Percentiles rank a stretch among this genome's conserved stretches.
phyloP scores from a whole-genome alignment of 2,888 invertebrate species.

The Caenorhabditis becei region DNA sequence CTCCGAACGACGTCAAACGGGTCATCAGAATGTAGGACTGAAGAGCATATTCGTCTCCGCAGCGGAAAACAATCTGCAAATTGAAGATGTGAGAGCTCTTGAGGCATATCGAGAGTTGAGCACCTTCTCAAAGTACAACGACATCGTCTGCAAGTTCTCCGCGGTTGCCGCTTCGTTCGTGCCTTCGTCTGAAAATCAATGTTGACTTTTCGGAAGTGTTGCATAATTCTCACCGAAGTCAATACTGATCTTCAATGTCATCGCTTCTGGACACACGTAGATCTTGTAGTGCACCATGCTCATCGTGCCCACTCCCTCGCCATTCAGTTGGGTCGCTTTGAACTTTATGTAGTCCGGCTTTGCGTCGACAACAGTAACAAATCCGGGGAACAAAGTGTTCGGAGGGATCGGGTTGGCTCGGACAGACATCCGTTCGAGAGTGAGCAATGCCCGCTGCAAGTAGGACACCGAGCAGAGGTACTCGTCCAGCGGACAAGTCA shows the following conservation, averaged over 20 bases:
- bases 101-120: slow-evolving; percentile 16
- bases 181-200: slow-evolving; percentile 59
- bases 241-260: slow-evolving; percentile 47
- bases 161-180: slow-evolving; percentile 40
- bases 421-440: slow-evolving; percentile 46
- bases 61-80: slow-evolving; percentile 43
- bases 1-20: slow-evolving; percentile 59
- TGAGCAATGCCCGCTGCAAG: slow-evolving; percentile 39
- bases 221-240: slow-evolving; percentile 31
- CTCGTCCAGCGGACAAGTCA: slow-evolving; percentile 68
- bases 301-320: slow-evolving; percentile 31
- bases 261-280: slow-evolving; percentile 44
- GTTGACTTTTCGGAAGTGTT: not conserved
- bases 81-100: not conserved
- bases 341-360: slow-evolving; percentile 38
- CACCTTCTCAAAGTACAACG: slow-evolving; percentile 53
- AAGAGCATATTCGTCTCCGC: slow-evolving; percentile 52
- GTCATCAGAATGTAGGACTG: slow-evolving; percentile 56
- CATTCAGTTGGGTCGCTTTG: slow-evolving; percentile 42
- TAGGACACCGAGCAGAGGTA: slow-evolving; percentile 62
- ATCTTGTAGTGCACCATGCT: slow-evolving; percentile 53
- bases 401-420: not conserved
- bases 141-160: slow-evolving; percentile 41
- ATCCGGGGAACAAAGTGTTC: slow-evolving; percentile 21
- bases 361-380: slow-evolving; percentile 31